Evolutionary conservation across 2,797 vertebrate species (phyloP).

Genomic region (Eulemur rubriventer): DNA sequence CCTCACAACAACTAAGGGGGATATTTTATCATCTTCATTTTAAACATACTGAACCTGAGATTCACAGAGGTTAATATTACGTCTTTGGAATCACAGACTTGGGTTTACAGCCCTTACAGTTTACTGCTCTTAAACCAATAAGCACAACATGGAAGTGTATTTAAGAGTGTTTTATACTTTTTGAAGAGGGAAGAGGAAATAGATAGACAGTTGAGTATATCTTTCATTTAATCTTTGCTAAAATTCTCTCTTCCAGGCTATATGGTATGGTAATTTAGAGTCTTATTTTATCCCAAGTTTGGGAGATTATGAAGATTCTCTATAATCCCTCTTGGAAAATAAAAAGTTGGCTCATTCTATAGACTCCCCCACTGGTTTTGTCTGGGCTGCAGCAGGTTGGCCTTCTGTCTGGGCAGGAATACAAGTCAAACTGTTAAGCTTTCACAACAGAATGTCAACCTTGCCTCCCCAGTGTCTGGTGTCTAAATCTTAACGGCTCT

Average conservation of each 20-base stretch:
- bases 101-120: not conserved
- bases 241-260: not conserved
- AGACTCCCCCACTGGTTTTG: not conserved
- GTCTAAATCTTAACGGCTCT: conserved; percentile 50
- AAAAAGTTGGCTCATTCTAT: conserved; percentile 19
- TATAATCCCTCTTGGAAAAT: not conserved
- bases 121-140: not conserved
- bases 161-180: not conserved
- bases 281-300: conserved; percentile 14
- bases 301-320: conserved; percentile 1
- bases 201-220: not conserved
- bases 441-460: conserved; percentile 48
- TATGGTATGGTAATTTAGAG: not conserved
- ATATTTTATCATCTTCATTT: not conserved
- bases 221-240: not conserved
- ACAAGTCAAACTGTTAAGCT: conserved; percentile 29
- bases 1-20: not conserved
- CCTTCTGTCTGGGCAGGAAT: conserved; percentile 40
- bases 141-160: not conserved
- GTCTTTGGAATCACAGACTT: not conserved
- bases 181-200: not conserved
- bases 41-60: not conserved
- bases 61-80: not conserved
- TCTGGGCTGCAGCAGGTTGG: not conserved
- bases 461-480: conserved; percentile 29